Conservation (phyloP, 2,113 vertebrate genomes). For the Varanus salvator region DNA sequence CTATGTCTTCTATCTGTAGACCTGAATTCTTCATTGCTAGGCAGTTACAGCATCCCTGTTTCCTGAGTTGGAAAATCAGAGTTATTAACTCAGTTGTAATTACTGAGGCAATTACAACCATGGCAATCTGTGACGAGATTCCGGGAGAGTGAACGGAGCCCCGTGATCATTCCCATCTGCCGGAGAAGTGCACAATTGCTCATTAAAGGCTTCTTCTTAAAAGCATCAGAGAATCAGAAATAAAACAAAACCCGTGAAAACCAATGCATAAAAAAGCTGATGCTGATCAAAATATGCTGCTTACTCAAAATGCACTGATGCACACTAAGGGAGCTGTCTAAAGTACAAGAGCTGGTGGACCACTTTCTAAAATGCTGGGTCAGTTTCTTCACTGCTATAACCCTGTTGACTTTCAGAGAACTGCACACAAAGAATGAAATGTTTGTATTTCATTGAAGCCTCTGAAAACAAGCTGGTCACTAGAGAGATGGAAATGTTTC, state of each 20-base stretch:
- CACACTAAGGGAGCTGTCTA: not conserved
- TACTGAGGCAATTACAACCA: slow-evolving; percentile 4
- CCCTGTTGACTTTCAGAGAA: not conserved
- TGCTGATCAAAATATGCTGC: not conserved
- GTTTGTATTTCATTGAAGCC: not conserved
- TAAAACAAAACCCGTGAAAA: slow-evolving; percentile 14
- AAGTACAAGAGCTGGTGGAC: accelerated
- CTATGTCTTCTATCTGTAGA: accelerated
- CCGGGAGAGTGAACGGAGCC: slow-evolving; percentile 4
- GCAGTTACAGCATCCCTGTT: accelerated
- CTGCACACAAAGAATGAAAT: slow-evolving; percentile 9
- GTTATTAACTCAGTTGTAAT: not conserved
- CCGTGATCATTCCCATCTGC: slow-evolving; percentile 35
- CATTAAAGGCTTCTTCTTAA: slow-evolving; percentile 39
- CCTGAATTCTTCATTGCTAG: not conserved
- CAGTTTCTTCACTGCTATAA: accelerated
- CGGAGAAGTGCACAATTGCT: slow-evolving; percentile 45
- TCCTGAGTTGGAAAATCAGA: slow-evolving; percentile 4
- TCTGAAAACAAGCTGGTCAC: not conserved
- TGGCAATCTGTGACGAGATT: not conserved
- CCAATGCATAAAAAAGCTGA: slow-evolving; percentile 9
- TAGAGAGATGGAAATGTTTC: not conserved
- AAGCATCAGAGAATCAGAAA: slow-evolving; percentile 12
- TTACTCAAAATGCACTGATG: slow-evolving; percentile 6
- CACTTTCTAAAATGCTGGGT: not conserved